phyloP scores from a whole-genome alignment of 2,888 invertebrate species.

The Tipula lateralis region DNA sequence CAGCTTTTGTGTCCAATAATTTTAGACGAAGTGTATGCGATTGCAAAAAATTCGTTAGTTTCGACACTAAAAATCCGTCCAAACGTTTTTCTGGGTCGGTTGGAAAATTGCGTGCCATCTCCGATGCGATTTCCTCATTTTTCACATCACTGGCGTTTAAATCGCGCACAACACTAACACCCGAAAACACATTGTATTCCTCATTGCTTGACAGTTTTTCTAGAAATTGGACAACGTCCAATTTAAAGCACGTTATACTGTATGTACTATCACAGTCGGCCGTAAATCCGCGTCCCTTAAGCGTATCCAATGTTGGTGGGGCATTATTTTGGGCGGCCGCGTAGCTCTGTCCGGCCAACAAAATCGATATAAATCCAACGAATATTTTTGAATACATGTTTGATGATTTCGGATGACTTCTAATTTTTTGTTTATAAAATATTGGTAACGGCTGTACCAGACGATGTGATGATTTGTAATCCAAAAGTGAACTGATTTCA shows the following conservation, averaged over 20 bases:
- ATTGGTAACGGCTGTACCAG: neutral
- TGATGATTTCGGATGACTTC: neutral
- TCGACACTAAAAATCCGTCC: conserved; percentile 68
- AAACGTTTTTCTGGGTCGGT: conserved; percentile 70
- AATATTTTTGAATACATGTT: neutral
- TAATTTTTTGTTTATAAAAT: neutral
- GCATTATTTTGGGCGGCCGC: neutral
- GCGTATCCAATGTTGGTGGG: neutral
- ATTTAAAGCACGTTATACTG: conserved; percentile 70
- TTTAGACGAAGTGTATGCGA: conserved; percentile 69
- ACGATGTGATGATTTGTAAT: neutral
- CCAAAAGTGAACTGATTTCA: neutral
- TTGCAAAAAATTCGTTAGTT: conserved; percentile 65
- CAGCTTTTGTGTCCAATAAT: conserved; percentile 59
- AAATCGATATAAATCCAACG: neutral
- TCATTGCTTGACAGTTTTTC: conserved; percentile 65
- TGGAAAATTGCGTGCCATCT: conserved; percentile 69
- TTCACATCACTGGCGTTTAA: conserved; percentile 55
- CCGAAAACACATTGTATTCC: conserved; percentile 65
- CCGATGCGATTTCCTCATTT: conserved; percentile 65
- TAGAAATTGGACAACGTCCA: conserved; percentile 70
- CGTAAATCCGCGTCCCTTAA: conserved; percentile 42
- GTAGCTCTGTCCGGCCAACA: neutral
- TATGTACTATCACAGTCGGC: conserved; percentile 56
- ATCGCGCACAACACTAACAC: conserved; percentile 69